A percentile compares a stretch with the other conserved stretches of the same genome.
These are phyloP conservation scores for Barnardius zonarius DNA, from an alignment of 2,113 vertebrate species.

Conservation along the genomic window DNA sequence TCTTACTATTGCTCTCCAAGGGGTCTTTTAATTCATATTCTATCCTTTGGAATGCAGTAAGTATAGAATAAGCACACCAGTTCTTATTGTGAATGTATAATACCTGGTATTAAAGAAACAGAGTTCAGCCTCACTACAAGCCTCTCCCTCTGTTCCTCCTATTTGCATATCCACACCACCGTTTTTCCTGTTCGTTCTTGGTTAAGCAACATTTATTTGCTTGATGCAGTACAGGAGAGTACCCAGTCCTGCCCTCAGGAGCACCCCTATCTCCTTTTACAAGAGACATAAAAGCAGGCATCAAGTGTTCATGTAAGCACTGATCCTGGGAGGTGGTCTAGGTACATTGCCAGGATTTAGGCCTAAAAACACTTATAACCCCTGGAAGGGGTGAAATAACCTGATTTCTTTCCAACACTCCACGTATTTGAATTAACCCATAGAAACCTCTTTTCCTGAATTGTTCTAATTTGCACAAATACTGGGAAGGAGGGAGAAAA, in stretches of 20 bases:
- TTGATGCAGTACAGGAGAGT: neutral
- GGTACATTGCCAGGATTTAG: neutral
- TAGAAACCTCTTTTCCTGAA: neutral
- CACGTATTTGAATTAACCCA: neutral
- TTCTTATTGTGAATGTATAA: neutral
- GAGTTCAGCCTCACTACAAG: neutral
- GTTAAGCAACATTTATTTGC: neutral
- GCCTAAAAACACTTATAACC: neutral
- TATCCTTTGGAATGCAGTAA: neutral
- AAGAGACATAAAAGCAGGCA: neutral
- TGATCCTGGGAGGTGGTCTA: neutral
- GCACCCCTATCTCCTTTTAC: neutral
- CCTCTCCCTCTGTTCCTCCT: neutral
- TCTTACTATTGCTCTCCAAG: slow-evolving; percentile 1
- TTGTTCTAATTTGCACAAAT: neutral
- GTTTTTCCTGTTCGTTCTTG: neutral
- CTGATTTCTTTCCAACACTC: neutral
- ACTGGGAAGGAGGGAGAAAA: neutral
- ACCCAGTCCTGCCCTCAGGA: neutral
- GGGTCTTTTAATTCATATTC: neutral
- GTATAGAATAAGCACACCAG: slow-evolving; percentile 6
- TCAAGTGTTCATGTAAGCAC: neutral
- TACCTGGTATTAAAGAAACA: neutral
- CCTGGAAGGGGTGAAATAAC: neutral
- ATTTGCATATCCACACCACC: neutral